Conservation (phyloP, 2,888 invertebrate species). For the Drosophila imparisetae region DNA sequence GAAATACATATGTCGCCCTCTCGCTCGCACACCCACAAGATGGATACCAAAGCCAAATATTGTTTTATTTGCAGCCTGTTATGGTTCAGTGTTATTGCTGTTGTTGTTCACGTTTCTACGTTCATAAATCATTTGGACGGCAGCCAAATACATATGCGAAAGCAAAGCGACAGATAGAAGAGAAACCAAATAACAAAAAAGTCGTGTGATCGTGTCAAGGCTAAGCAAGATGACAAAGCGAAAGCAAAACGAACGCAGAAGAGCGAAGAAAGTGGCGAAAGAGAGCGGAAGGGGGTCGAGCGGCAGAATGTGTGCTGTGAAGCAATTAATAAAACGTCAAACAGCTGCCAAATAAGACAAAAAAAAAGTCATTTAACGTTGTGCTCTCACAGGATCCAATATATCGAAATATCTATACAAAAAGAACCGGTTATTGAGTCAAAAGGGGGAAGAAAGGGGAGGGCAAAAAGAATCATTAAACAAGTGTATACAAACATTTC, state of each 20-base stretch:
- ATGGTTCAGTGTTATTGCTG: neutral
- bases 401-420: neutral
- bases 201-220: constrained; percentile 55
- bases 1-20: neutral
- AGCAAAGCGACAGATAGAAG: constrained; percentile 3
- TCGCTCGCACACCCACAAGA: constrained; percentile 10
- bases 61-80: constrained; percentile 25
- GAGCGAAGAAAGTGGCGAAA: neutral
- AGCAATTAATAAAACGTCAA: constrained; percentile 3
- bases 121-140: constrained; percentile 44
- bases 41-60: constrained; percentile 24
- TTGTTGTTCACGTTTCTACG: constrained; percentile 10
- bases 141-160: constrained; percentile 26
- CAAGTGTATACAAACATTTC: neutral
- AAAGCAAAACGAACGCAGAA: neutral
- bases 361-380: neutral
- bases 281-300: neutral
- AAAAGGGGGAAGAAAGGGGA: neutral
- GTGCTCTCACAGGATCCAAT: constrained; percentile 5
- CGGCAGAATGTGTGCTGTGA: neutral
- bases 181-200: neutral
- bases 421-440: constrained; percentile 15
- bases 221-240: constrained; percentile 42
- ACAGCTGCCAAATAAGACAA: constrained; percentile 12
- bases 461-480: constrained; percentile 5